Conservation (phyloP, 2,113 vertebrate genomes). For the Callipepla californica region DNA sequence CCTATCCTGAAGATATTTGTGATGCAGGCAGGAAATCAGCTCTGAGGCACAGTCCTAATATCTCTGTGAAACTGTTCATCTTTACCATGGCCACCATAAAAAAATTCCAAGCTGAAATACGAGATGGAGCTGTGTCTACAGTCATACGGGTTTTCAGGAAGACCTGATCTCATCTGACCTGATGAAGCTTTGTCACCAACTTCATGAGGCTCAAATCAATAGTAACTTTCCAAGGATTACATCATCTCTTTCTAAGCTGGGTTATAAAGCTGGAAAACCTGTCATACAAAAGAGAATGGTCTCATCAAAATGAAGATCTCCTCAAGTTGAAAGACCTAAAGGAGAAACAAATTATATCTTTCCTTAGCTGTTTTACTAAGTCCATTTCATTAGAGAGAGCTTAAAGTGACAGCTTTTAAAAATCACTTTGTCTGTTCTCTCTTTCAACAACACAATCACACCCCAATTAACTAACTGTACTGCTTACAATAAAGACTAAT, state of each 20-base stretch:
- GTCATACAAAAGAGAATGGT: conserved; percentile 9
- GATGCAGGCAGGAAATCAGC: not conserved
- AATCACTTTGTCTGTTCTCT: conserved; percentile 24
- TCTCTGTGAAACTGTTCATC: not conserved
- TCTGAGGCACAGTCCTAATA: not conserved
- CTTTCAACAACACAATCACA: conserved; percentile 23
- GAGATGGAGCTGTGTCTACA: not conserved
- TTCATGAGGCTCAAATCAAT: conserved; percentile 8
- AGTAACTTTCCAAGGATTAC: conserved; percentile 32
- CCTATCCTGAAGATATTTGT: not conserved
- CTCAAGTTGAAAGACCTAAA: conserved; percentile 20
- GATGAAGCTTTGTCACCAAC: not conserved
- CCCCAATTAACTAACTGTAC: conserved; percentile 53
- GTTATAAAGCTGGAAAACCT: conserved; percentile 50
- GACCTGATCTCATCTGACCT: not conserved
- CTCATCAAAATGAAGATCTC: conserved; percentile 3
- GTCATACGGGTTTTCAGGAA: not conserved
- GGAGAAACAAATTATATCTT: conserved; percentile 21
- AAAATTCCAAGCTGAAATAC: not conserved
- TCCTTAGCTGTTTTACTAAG: conserved; percentile 22
- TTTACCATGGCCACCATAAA: not conserved
- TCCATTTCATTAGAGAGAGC: conserved; percentile 13
- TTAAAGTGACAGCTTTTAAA: conserved; percentile 55
- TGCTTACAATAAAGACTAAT: conserved; percentile 59
- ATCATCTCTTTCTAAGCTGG: not conserved